Base-by-base conservation (phyloP, 2,113 vertebrate genomes). In the Symphodus melops region DNA sequence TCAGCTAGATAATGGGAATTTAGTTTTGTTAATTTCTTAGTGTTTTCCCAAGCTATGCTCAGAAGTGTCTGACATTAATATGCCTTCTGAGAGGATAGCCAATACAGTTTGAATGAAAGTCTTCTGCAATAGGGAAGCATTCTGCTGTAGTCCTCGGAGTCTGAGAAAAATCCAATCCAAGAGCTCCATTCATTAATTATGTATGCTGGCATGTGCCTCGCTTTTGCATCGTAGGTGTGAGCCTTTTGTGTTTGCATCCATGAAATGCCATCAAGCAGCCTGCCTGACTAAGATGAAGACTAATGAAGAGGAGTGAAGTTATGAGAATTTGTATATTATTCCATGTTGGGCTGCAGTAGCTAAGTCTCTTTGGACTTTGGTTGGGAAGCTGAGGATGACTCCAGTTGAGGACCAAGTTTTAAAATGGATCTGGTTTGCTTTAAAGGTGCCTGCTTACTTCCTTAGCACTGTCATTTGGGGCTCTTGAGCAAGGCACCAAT, bases 161-260 rank as follows among this genome's bases (percentile, higher is more conserved):
- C 64, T 39, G 23, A 60, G 16, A 73, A 73, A 51, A 69, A 73
- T n/a, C 73, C 73, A 84, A 52, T n/a, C 55, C 61, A 77, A 68
- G 77, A 51, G 4, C 36, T 57, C 56, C 52, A 41, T 36, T 54
- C 20, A 55, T 64, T 77, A 60, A 62, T 48, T 57, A 76, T 78
- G 48, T n/a, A 78, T 70, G 25, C 16, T 52, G 28, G 41, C 36
- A 69, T 79, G 69, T 68, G 20, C 5, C 0, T 41, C 51, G 51
- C 8, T 33, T 55, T 55, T 65, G 46, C 44, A 61, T 74, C 59
- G 55, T 46, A 49, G 46, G 17, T 37, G 39, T 23, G 33, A 65
- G 39, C 55, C 20, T 60, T 37, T 37, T 25, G 25, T 69, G 16
- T 57, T 73, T 69, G 49, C 13, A 17, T 62, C 55, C 2, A 12